Percentiles rank a stretch among this genome's conserved stretches.
Evolutionary conservation across 1,140 invertebrate species (phyloP).

Genomic region (Orussus abietinus): DNA sequence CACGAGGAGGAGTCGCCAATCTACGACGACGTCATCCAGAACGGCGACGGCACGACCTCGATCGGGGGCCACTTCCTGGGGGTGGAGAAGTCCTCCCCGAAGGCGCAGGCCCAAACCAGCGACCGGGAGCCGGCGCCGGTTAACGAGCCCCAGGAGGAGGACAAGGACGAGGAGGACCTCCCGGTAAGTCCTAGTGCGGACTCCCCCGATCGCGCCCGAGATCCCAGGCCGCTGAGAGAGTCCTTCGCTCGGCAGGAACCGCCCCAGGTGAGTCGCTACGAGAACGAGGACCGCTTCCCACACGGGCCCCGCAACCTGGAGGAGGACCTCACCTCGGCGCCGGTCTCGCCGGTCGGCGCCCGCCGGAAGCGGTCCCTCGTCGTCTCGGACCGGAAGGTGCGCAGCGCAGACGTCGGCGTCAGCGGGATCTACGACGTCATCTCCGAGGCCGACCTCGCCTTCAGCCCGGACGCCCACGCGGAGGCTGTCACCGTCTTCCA

Average conservation of each 20-base stretch:
- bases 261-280: conserved; percentile 51
- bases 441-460: conserved; percentile 86
- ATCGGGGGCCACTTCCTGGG: conserved; percentile 45
- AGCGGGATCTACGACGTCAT: conserved; percentile 88
- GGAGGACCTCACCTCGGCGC: conserved; percentile 37
- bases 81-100: conserved; percentile 41
- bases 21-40: conserved; percentile 63
- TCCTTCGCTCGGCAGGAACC: conserved; percentile 49
- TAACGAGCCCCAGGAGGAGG: conserved; percentile 40
- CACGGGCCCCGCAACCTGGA: conserved; percentile 74
- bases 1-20: conserved; percentile 50
- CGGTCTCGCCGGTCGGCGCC: conserved; percentile 25
- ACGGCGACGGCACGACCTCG: conserved; percentile 53
- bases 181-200: too few species aligned
- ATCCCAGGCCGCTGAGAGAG: too few species aligned
- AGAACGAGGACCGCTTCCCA: conserved; percentile 70
- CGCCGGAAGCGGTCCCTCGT: conserved; percentile 63
- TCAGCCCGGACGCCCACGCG: conserved; percentile 73
- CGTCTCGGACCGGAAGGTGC: conserved; percentile 67
- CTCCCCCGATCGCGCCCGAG: too few species aligned
- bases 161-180: too few species aligned
- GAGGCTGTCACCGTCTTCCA: conserved; percentile 84
- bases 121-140: conserved; percentile 38
- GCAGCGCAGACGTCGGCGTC: conserved; percentile 81
- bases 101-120: conserved; percentile 53